These are phyloP conservation scores for Callosobruchus maculatus DNA, from an alignment of 2,888 invertebrate genomes.

Conservation along the genomic window DNA sequence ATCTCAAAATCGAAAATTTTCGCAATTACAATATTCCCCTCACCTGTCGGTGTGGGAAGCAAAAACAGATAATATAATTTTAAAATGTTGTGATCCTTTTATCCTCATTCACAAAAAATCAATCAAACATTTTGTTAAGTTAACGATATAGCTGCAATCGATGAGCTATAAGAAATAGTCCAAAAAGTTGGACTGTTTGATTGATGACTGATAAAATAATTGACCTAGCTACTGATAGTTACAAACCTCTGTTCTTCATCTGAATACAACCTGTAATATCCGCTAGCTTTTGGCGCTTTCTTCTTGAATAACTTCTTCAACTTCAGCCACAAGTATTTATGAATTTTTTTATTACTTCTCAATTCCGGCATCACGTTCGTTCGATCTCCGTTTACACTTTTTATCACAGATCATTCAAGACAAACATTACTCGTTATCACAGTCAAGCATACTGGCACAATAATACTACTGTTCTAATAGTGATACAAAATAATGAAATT, in stretches of 20 bases:
- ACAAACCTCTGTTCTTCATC: slow-evolving; percentile 68
- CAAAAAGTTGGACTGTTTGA: background rate
- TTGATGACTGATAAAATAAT: background rate
- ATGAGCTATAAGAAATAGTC: too few species aligned
- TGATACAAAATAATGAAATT: background rate
- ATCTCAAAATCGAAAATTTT: too few species aligned
- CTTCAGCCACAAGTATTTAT: slow-evolving; percentile 13
- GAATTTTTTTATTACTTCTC: slow-evolving; percentile 14
- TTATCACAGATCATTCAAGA: background rate
- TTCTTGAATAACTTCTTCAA: slow-evolving; percentile 39
- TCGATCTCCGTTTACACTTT: background rate
- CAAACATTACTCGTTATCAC: slow-evolving; percentile 7
- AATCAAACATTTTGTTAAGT: too few species aligned
- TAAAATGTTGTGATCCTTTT: too few species aligned
- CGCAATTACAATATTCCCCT: too few species aligned
- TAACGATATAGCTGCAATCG: too few species aligned
- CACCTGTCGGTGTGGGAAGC: too few species aligned
- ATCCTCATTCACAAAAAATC: too few species aligned
- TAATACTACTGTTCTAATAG: background rate
- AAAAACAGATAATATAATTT: too few species aligned
- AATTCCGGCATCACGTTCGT: slow-evolving; percentile 29
- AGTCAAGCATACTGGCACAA: slow-evolving; percentile 6
- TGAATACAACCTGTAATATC: slow-evolving; percentile 62
- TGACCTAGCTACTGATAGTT: background rate
- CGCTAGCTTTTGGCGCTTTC: slow-evolving; percentile 53